Evolutionary conservation across 2,797 vertebrate genomes (phyloP).

Genomic region (Muraenolepis orangiensis): DNA sequence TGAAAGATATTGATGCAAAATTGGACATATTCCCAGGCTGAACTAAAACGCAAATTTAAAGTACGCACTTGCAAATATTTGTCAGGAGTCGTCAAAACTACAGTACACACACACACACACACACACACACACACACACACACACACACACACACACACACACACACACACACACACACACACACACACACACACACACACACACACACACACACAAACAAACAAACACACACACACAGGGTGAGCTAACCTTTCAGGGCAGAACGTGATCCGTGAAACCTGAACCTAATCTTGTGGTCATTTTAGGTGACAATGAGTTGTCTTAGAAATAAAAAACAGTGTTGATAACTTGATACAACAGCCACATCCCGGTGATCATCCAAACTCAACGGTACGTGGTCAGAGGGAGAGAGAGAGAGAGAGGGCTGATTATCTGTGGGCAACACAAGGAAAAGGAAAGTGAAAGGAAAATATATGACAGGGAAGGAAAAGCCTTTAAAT

Average conservation of each 20-base stretch:
- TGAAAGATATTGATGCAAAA: neutral
- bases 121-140: too few relatives aligned
- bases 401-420: slow-evolving; percentile 1
- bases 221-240: too few relatives aligned
- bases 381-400: slow-evolving; percentile 11
- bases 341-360: neutral
- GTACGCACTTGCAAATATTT: too few relatives aligned
- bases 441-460: neutral
- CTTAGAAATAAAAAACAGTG: neutral
- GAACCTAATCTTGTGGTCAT: neutral
- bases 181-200: too few relatives aligned
- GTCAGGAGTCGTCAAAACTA: too few relatives aligned
- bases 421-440: neutral
- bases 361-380: neutral
- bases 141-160: too few relatives aligned
- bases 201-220: too few relatives aligned
- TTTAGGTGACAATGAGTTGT: neutral
- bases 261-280: neutral
- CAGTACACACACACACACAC: too few relatives aligned
- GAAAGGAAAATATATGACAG: neutral
- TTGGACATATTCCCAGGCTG: neutral
- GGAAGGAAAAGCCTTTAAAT: slow-evolving; percentile 6
- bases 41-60: too few relatives aligned
- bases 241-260: too few relatives aligned
- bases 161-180: too few relatives aligned